Evolutionary conservation across 2,113 vertebrate species (phyloP), one percentile per base, ranked within the genome.

Genomic region (Nannospalax galili): DNA sequence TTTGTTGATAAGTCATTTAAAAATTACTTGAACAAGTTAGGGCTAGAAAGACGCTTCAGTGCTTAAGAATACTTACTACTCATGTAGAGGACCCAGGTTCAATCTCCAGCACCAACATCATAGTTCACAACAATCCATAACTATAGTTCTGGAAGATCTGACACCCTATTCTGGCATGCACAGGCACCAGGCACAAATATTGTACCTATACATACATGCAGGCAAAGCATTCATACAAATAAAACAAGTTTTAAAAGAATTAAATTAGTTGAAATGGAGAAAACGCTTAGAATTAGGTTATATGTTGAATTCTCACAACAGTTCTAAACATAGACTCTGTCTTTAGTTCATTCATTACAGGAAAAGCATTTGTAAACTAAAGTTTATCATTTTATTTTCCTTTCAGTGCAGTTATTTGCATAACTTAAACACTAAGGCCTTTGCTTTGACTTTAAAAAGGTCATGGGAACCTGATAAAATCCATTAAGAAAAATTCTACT

Each of bases 401-500:
- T 84, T 80, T 94, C 62, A 81, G 3, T 67, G 9, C 19, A 86
- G 64, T 93, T 95, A 81, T 88, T 84, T 95, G 24, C 92, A 95
- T 94, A 73, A 96, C 73, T 80, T 79, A 52, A 90, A 87, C 72
- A 93, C 24, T n/a, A 58, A 90, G n/a, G 81, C 75, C 86, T 94
- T 60, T 79, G 22, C 65, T 93, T 30, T 67, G 52, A 60, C 85
- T 94, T 97, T 92, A 65, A 40, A 92, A 85, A 93, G 85, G 74
- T 95, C 91, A 67, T 94, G 90, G 91, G 88, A 78, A 91, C 12
- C 79, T 88, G 88, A 93, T 95, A 94, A 97, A 95, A 97, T 37
- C 45, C 26, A 96, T 95, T 96, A 74, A 79, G 35, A 60, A 79
- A 93, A 95, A 86, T 67, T 92, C 58, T 42, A 79, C 64, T 94